Evolutionary conservation across 2,797 vertebrate genomes (phyloP), one percentile per base, ranked within the genome.

Genomic region (Ceryle rudis): DNA sequence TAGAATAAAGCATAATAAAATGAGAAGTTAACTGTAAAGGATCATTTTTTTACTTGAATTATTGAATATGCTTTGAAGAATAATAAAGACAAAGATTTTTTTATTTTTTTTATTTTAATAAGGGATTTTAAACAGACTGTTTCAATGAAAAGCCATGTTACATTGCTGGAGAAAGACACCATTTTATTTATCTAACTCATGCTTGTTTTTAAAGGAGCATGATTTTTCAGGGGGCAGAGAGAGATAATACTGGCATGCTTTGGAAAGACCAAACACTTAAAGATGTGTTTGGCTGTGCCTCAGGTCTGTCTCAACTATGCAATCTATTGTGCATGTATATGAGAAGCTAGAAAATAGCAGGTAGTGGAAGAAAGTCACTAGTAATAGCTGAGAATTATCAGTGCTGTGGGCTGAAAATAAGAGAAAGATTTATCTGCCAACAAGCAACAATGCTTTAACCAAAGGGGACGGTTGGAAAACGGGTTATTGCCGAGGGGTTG

Each of bases 51-150:
- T 4, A 17, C 54, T 79, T 52, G 61, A 86, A 54, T 86, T n/a
- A 35, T 62, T 93, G 77, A 83, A 74, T 91, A 54, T 86, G 39
- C 72, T 79, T 72, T 86, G 90, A 94, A 96, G 91, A 89, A 55
- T 86, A 89, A 87, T 41, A 26, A 44, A 70, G 46, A 72, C 6
- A 54, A 70, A 16, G 35, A 37, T 8, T 20, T 71, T 33, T 65
- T 12, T 5, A 22, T 22, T 28, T 52, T 28, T 31, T 28, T 29
- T 14, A 41, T 42, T 54, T 42, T 22, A 41, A n/a, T 6, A 39
- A 35, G 23, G 25, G 8, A 22, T 79, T 95, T 87, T 58, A 67
- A 95, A 33, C 14, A 65, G 33, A 55, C 33, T 72, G 4, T 91
- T 95, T 89, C 49, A 67, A 82, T 81, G 75, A 65, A 88, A 92